These are phyloP conservation scores for Anthopleura xanthogrammica DNA, from an alignment of 92 coral and sea anemone genomes.

Conservation along the genomic window DNA sequence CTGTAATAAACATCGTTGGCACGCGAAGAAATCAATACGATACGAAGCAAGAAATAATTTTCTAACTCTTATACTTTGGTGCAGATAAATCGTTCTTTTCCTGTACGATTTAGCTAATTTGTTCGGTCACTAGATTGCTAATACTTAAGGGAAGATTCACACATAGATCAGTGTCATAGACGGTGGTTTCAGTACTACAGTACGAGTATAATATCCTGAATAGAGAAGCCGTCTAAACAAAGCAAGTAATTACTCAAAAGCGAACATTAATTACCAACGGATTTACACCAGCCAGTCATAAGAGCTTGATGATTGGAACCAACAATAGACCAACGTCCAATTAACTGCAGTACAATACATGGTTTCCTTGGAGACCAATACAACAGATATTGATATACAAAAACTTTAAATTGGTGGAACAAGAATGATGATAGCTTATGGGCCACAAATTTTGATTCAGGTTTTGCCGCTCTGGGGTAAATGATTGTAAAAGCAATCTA, in stretches of 20 bases:
- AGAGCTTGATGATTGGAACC: conserved; percentile 23
- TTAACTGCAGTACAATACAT: not conserved
- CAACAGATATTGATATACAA: not conserved
- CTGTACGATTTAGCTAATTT: not conserved
- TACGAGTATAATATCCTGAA: not conserved
- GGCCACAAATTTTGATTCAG: no score
- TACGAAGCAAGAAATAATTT: not conserved
- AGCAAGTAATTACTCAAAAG: conserved; percentile 8
- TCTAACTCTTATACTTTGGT: not conserved
- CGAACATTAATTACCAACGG: conserved; percentile 20
- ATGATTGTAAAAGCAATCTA: no score
- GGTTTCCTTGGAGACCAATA: conserved; percentile 16
- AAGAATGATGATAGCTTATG: no score
- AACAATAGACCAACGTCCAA: conserved; percentile 13
- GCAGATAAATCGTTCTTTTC: not conserved
- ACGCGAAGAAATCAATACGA: not conserved
- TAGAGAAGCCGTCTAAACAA: not conserved
- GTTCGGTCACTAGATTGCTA: not conserved
- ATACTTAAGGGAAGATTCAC: not conserved
- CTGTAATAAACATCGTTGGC: conserved; percentile 54
- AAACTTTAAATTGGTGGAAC: not conserved
- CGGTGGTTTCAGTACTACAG: not conserved
- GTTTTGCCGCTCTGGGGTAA: no score
- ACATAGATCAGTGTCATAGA: not conserved
- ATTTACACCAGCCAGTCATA: conserved; percentile 25